A percentile compares a stretch with the other conserved stretches of the same genome.
Conservation (phyloP, 1,140 invertebrate genomes). For the Heliconius congener region DNA sequence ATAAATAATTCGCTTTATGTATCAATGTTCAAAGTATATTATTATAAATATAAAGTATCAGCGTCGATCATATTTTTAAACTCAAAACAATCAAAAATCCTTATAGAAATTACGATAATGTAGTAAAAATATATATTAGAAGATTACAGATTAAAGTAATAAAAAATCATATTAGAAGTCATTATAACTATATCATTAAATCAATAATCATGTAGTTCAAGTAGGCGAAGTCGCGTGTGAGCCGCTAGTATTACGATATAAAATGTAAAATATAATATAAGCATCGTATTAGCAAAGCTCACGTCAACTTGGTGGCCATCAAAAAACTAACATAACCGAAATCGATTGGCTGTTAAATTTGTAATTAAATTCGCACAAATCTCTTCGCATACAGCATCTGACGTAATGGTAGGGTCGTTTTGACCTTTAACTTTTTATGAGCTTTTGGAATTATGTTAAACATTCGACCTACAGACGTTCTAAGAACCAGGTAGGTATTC, state of each 20-base stretch:
- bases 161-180: too few species aligned
- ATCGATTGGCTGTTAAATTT: constrained; percentile 6
- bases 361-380: constrained; percentile 31
- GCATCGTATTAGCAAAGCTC: neutral
- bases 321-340: neutral
- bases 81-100: too few species aligned
- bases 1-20: too few species aligned
- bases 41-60: too few species aligned
- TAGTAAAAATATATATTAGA: too few species aligned
- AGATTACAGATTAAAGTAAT: too few species aligned
- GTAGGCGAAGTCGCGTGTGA: too few species aligned
- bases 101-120: too few species aligned
- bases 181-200: too few species aligned
- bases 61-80: too few species aligned
- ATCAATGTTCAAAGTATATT: too few species aligned
- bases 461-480: constrained; percentile 74
- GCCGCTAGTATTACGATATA: neutral
- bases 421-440: constrained; percentile 64
- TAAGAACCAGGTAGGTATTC: constrained; percentile 53
- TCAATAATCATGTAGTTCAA: too few species aligned
- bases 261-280: neutral
- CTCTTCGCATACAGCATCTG: constrained; percentile 27
- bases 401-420: constrained; percentile 44
- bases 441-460: constrained; percentile 57
- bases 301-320: neutral